A percentile compares a stretch with the other conserved stretches of the same genome.
Evolutionary conservation across 2,113 vertebrate genomes (phyloP).

Genomic region (Toxotes chatareus): DNA sequence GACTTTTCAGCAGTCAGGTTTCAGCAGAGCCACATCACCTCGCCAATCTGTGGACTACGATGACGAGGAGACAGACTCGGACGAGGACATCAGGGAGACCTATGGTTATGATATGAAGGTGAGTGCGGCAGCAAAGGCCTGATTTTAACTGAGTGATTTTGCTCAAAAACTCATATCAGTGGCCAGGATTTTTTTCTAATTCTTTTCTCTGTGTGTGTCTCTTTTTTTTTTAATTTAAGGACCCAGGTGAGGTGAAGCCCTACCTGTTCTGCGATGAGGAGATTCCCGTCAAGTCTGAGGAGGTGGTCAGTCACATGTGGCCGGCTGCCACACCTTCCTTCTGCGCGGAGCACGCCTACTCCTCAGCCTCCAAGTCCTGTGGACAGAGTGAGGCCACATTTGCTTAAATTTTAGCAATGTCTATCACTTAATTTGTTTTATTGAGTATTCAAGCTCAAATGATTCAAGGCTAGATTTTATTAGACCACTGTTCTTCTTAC

Average conservation of each 20-base stretch:
- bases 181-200: background rate
- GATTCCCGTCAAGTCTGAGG: slow-evolving; percentile 98
- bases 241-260: slow-evolving; percentile 95
- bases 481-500: background rate
- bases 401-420: background rate
- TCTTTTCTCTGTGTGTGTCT: background rate
- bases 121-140: too few relatives aligned
- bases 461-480: background rate
- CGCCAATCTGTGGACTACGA: slow-evolving; percentile 94
- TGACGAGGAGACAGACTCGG: slow-evolving; percentile 98
- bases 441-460: background rate
- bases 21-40: slow-evolving; percentile 93
- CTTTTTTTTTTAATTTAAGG: slow-evolving; percentile 80
- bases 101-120: slow-evolving; percentile 97
- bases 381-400: slow-evolving; percentile 89
- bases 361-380: slow-evolving; percentile 96
- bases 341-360: slow-evolving; percentile 97
- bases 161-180: rapidly evolving
- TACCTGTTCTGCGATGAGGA: slow-evolving; percentile 99
- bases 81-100: slow-evolving; percentile 96
- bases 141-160: background rate
- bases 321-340: slow-evolving; percentile 92
- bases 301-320: slow-evolving; percentile 99
- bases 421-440: background rate
- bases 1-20: slow-evolving; percentile 96